phyloP scores from a whole-genome alignment of 2,797 vertebrate genomes.

The Chelonia mydas region DNA sequence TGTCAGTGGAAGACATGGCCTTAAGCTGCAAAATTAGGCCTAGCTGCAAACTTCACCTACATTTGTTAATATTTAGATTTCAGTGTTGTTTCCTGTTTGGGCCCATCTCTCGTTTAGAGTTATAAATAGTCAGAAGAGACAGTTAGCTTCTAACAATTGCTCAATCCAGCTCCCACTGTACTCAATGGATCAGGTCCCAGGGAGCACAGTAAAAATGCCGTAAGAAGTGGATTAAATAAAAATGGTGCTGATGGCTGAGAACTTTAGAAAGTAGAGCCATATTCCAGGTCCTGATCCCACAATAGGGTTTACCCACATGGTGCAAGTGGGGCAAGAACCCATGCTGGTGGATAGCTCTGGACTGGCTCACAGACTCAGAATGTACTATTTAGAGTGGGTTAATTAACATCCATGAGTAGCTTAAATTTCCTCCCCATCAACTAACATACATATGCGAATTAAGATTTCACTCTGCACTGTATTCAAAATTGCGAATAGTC shows the following conservation, averaged over 20 bases:
- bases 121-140: constrained; percentile 43
- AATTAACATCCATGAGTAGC: constrained; percentile 32
- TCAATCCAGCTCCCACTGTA: constrained; percentile 28
- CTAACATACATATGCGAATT: background rate
- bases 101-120: constrained; percentile 41
- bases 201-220: constrained; percentile 64
- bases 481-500: background rate
- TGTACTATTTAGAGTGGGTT: constrained; percentile 18
- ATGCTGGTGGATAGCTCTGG: constrained; percentile 35
- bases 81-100: background rate
- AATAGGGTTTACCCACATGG: constrained; percentile 53
- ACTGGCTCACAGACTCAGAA: constrained; percentile 51
- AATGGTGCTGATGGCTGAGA: constrained; percentile 28
- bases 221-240: constrained; percentile 60
- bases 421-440: constrained; percentile 16
- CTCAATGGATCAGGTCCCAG: constrained; percentile 58
- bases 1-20: background rate
- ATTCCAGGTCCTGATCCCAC: constrained; percentile 52
- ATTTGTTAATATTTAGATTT: constrained; percentile 6
- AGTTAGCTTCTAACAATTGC: constrained; percentile 46
- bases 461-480: background rate
- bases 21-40: background rate
- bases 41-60: constrained; percentile 27
- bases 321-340: constrained; percentile 41
- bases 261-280: constrained; percentile 41